Evolutionary conservation across 2,113 vertebrate species (phyloP), one percentile per base, ranked within the genome.

Genomic region (Oncorhynchus clarkii): DNA sequence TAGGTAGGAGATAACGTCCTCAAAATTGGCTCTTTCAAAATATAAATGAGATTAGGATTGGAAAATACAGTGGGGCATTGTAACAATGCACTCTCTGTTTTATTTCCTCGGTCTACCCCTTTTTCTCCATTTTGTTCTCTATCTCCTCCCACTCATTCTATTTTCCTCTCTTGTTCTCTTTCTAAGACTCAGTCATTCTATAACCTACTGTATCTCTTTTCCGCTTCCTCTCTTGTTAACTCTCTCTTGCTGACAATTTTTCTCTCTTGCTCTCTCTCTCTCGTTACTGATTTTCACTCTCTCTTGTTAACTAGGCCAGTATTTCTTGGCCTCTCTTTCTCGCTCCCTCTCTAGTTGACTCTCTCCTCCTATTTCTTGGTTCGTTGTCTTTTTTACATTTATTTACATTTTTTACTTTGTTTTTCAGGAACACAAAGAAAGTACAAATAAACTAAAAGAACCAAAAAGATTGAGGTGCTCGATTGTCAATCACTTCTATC

Each of bases 1-100:
- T 34, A 68, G 80, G 81, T 82, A 76, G 22, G 11, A 83, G 76
- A 89, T 86, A 86, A 85, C 79, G 76, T 62, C 26, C 39, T 84
- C 71, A 83, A 87, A 75, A 67, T 31, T 16, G 22, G 9, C 16
- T 51, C 24, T 51, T 5, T 48, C n/a, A 31, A 66, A 48, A 54
- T 20, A 22, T 18, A 57, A 66, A 74, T 74, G 60, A 54, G 24
- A 45, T 22, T 48, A 65, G 31, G 59, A 65, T 70, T 70, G 20
- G 39, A 48, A 4, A 67, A 27, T 31, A 67, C 13, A 67, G 29
- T 31, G 27, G 29, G 66, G 66, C 29, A 14, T 54, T 16, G 5
- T 18, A 18, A 54, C 14, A 54, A 54, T 18, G 3, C 14, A 18
- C 51, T 54, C 51, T 54, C 51, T 54, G 51, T 54, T 54, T 66